phyloP scores from a whole-genome alignment of 2,113 vertebrate species.

The Pollachius pollachius region DNA sequence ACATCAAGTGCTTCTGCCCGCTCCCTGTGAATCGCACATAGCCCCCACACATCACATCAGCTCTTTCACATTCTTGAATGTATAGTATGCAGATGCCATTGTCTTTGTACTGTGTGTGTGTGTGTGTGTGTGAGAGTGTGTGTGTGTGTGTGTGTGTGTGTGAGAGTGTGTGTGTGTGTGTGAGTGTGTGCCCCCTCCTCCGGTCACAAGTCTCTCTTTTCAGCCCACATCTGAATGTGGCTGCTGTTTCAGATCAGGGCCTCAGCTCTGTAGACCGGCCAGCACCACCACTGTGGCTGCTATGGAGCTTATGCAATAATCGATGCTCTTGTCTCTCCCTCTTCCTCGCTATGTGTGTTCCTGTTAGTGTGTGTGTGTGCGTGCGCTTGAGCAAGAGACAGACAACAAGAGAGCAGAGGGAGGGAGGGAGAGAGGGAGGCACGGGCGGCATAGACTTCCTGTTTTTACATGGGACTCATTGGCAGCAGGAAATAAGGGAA shows the following conservation, averaged over 20 bases:
- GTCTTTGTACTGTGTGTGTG: background rate
- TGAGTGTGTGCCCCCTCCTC: background rate
- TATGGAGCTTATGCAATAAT: constrained; percentile 53
- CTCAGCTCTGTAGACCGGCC: no score
- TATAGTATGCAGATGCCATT: constrained; percentile 30
- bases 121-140: no score
- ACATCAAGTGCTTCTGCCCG: constrained; percentile 25
- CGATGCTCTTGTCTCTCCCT: constrained; percentile 35
- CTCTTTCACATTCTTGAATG: constrained; percentile 24
- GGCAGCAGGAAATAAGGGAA: constrained; percentile 60
- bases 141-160: no score
- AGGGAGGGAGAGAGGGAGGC: constrained; percentile 37
- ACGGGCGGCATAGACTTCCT: constrained; percentile 57
- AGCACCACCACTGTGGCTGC: constrained; percentile 30
- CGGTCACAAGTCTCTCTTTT: constrained; percentile 44
- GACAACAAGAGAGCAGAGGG: background rate
- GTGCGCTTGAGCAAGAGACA: background rate
- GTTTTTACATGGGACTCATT: constrained; percentile 53
- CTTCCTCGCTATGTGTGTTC: constrained; percentile 20
- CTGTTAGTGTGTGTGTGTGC: constrained; percentile 5
- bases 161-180: no score
- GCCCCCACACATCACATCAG: background rate
- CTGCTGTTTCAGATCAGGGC: constrained; percentile 26
- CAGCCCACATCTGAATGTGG: constrained; percentile 29
- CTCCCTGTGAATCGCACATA: background rate